Evolutionary conservation across 2,113 vertebrate species (phyloP).

Genomic region (Neolamprologus longior): DNA sequence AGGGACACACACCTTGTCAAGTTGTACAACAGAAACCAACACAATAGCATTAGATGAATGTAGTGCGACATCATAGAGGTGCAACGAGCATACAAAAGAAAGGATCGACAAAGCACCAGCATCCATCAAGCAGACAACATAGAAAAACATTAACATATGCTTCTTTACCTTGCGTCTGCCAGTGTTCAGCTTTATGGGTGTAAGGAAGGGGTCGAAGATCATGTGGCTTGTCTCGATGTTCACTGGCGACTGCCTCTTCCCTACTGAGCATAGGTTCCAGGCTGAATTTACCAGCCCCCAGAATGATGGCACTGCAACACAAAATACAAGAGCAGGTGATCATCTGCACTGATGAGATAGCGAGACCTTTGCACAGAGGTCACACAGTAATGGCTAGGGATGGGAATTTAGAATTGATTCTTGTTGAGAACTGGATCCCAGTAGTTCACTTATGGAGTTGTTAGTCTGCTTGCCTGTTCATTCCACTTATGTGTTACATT

Average conservation of each 20-base stretch:
- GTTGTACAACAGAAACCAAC: background rate
- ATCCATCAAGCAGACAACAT: background rate
- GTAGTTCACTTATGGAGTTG: background rate
- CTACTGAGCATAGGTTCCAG: conserved; percentile 98
- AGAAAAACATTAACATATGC: background rate
- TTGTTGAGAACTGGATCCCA: background rate
- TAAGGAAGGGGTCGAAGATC: conserved; percentile 98
- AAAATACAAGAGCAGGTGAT: background rate
- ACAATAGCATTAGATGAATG: background rate
- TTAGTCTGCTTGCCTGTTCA: background rate
- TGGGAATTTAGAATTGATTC: background rate
- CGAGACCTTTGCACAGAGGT: background rate
- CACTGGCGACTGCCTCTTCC: conserved; percentile 95
- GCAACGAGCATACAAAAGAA: background rate
- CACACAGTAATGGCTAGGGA: background rate
- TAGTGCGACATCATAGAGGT: background rate
- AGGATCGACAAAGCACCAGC: background rate
- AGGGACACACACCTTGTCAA: background rate
- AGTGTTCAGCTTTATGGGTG: conserved; percentile 91
- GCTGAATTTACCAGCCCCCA: conserved; percentile 99
- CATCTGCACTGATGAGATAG: conserved; percentile 9
- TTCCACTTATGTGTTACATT: background rate
- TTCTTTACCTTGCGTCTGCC: conserved; percentile 89
- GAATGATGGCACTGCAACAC: conserved; percentile 90
- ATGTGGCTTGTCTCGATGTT: conserved; percentile 99